phyloP scores from a whole-genome alignment of 2,888 invertebrate species.

The Drosophila algonquin region DNA sequence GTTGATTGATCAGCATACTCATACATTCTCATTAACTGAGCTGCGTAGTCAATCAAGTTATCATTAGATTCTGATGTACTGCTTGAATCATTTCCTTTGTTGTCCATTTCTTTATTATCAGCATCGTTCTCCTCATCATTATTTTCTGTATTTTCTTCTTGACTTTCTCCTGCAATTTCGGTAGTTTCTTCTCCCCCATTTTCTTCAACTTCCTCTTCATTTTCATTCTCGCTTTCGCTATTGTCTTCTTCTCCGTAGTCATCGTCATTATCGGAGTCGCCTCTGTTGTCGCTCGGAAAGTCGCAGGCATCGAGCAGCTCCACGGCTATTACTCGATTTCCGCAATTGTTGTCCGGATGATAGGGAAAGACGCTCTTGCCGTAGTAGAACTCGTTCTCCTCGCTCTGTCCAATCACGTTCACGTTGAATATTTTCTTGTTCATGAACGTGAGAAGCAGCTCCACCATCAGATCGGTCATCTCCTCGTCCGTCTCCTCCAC shows the following conservation, averaged over 20 bases:
- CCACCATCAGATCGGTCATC: slow-evolving; percentile 79
- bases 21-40: neutral
- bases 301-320: slow-evolving; percentile 79
- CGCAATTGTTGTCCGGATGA: slow-evolving; percentile 81
- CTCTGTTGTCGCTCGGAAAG: slow-evolving; percentile 46
- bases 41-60: neutral
- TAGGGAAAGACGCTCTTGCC: slow-evolving; percentile 82
- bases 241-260: slow-evolving; percentile 15
- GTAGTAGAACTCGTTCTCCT: slow-evolving; percentile 69
- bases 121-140: too few species aligned
- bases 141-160: neutral
- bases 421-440: slow-evolving; percentile 81
- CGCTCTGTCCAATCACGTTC: slow-evolving; percentile 79
- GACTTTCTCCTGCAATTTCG: neutral
- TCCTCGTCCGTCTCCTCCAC: slow-evolving; percentile 78
- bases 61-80: neutral
- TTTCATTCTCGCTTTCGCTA: slow-evolving; percentile 4
- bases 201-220: slow-evolving; percentile 13
- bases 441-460: slow-evolving; percentile 76
- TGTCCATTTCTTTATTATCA: neutral
- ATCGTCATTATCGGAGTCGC: slow-evolving; percentile 36
- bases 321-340: slow-evolving; percentile 74
- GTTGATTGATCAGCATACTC: neutral
- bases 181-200: neutral
- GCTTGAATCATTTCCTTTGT: neutral